Percentiles rank a stretch among this genome's conserved stretches.
Evolutionary conservation across 2,113 vertebrate species (phyloP).

Genomic region (Erpornis zantholeuca): DNA sequence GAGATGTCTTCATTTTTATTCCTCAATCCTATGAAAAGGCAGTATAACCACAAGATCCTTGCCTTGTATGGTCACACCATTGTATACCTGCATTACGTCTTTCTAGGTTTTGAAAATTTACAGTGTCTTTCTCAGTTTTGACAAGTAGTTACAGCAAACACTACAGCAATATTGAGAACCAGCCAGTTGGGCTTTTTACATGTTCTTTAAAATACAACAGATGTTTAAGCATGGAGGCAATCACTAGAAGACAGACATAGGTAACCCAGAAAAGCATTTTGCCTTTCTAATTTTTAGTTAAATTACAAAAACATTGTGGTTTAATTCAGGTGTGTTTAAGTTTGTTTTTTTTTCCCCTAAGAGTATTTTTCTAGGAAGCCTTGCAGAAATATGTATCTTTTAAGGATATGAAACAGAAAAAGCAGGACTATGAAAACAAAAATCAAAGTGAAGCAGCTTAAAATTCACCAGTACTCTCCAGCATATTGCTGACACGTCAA

Average conservation of each 20-base stretch:
- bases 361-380: neutral
- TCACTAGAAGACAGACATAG: neutral
- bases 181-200: neutral
- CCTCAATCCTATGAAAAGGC: neutral
- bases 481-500: neutral
- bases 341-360: neutral
- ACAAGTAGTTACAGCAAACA: neutral
- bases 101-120: neutral
- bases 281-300: neutral
- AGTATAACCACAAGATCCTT: neutral
- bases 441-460: neutral
- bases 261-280: neutral
- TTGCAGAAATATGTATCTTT: neutral
- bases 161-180: neutral
- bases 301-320: neutral
- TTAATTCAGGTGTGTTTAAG: neutral
- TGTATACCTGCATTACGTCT: neutral
- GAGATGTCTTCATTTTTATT: neutral
- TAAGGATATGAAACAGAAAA: neutral
- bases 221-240: rapidly evolving
- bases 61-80: neutral
- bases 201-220: neutral
- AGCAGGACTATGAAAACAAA: neutral
- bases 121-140: neutral
- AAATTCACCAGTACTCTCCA: neutral